Evolutionary conservation across 2,888 invertebrate species (phyloP).

Genomic region (Hartigia nigra): DNA sequence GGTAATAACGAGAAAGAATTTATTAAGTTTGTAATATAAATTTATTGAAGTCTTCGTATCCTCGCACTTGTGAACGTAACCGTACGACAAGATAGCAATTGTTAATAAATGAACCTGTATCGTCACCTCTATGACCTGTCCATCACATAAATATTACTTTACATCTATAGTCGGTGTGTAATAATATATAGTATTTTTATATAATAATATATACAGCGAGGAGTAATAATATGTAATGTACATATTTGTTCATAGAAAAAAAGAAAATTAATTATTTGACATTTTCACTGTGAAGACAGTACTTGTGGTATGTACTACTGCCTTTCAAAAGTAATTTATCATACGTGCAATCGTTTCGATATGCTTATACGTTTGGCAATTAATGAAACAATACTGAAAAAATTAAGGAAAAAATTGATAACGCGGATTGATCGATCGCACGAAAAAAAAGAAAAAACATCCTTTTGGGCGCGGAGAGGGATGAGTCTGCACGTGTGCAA

Average conservation of each 20-base stretch:
- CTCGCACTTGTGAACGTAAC: neutral
- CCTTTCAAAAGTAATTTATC: neutral
- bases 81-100: neutral
- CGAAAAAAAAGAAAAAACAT: neutral
- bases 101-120: neutral
- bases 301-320: neutral
- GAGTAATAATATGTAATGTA: constrained; percentile 33
- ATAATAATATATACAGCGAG: constrained; percentile 36
- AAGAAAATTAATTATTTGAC: neutral
- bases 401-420: neutral
- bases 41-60: constrained; percentile 49
- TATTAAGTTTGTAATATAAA: constrained; percentile 44
- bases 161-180: constrained; percentile 28
- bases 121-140: neutral
- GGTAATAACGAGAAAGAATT: neutral
- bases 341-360: neutral
- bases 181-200: constrained; percentile 12
- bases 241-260: constrained; percentile 24
- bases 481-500: neutral
- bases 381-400: neutral
- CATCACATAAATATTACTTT: constrained; percentile 35
- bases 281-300: neutral
- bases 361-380: neutral
- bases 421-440: neutral
- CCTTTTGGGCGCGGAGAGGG: neutral